Base-by-base conservation (phyloP, 2,113 vertebrate species). In the Lichenostomus cassidix region DNA sequence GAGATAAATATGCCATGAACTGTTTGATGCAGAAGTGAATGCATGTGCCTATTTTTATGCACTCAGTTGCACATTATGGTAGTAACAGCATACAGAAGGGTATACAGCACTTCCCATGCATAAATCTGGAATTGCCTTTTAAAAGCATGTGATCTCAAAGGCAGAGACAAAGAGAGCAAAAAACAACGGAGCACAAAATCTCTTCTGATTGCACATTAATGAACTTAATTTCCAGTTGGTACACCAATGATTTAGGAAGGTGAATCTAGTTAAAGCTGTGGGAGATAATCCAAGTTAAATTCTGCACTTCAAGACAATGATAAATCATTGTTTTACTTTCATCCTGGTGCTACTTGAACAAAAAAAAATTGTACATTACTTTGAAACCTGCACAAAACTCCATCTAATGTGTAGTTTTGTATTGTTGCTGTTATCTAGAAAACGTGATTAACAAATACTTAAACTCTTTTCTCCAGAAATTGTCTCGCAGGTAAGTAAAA, bases 11-110 rank as follows among this genome's bases (percentile, higher is more conserved):
- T 11, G 15, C n/a, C 2, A 0, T 84, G 56, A 80, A 82, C 62
- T 78, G 29, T 46, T 41, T 71, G 56, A 82, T 94, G 59, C 58
- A 89, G 49, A 87, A 92, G 35, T 24, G 89, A 95, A 82, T 75
- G 33, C 15, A 42, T 58, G 49, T 91, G 69, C 49, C 76, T 94
- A 82, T 89, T 95, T 93, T 90, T 92, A 56, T 87, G 62, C 52
- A 71, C 33, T 63, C 24, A 33, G 63, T 83, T 86, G 71, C 78
- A 64, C 62, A 20, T 60, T 76, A 65, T 50, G 50, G 47, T 83
- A 95, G 70, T 80, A 94, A 58, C 44, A 84, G 46, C 37, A 27
- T 58, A 37, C 41, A 91, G 84, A 89, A 91, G 10, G 20, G 17
- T 65, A 68, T 42, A 49, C 31, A 83, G 64, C 24, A 78, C 56